Evolutionary conservation across 2,888 invertebrate genomes (phyloP).

Genomic region (Hermodice carunculata): DNA sequence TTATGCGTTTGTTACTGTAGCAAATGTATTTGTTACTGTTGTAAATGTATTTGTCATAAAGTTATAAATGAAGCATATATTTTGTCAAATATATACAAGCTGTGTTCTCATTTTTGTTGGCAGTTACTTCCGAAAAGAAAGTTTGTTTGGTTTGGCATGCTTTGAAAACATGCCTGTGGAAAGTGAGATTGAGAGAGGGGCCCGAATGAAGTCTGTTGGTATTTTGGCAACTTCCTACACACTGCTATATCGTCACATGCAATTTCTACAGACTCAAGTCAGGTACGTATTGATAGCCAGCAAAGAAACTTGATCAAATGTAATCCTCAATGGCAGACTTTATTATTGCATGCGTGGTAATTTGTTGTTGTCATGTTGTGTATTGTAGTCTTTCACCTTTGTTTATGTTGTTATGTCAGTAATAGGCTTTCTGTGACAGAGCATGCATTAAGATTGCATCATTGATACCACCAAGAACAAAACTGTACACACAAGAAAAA

Average conservation of each 20-base stretch:
- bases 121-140: slow-evolving; percentile 69
- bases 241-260: slow-evolving; percentile 67
- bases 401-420: too few relatives aligned
- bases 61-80: too few relatives aligned
- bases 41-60: too few relatives aligned
- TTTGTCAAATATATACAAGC: not conserved
- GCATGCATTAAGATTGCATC: too few relatives aligned
- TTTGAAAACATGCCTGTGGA: slow-evolving; percentile 70
- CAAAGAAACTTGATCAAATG: not conserved
- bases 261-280: slow-evolving; percentile 69
- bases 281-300: slow-evolving; percentile 50
- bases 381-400: too few relatives aligned
- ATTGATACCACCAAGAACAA: too few relatives aligned
- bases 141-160: slow-evolving; percentile 68
- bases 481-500: too few relatives aligned
- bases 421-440: too few relatives aligned
- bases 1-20: too few relatives aligned
- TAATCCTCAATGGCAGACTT: not conserved
- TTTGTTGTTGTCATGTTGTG: too few relatives aligned
- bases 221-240: slow-evolving; percentile 69
- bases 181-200: slow-evolving; percentile 69
- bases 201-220: slow-evolving; percentile 71
- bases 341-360: too few relatives aligned
- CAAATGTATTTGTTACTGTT: too few relatives aligned
- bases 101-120: slow-evolving; percentile 14